Percentiles rank a stretch among this genome's conserved stretches.
phyloP scores from a whole-genome alignment of 2,888 invertebrate genomes.

The Clanis bilineata region DNA sequence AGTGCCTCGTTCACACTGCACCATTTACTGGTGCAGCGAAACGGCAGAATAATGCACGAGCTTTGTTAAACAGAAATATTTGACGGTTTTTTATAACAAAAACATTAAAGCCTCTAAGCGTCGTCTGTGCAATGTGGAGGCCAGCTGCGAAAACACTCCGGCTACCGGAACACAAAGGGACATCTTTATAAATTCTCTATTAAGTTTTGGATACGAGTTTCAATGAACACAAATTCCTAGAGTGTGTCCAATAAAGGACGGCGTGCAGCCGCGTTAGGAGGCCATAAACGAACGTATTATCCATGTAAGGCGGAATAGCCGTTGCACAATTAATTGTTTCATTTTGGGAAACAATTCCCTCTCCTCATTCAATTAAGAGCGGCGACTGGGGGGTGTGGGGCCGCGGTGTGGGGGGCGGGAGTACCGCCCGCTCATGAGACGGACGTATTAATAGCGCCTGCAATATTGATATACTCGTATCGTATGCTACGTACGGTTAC shows the following conservation, averaged over 20 bases:
- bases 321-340: constrained; percentile 83
- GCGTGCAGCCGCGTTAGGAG: constrained; percentile 81
- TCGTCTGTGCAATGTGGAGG: constrained; percentile 56
- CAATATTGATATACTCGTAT: constrained; percentile 82
- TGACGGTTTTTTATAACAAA: constrained; percentile 46
- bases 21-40: constrained; percentile 23
- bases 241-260: constrained; percentile 81
- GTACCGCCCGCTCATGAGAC: constrained; percentile 77
- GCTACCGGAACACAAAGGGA: constrained; percentile 7
- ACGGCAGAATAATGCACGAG: constrained; percentile 39
- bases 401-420: constrained; percentile 43
- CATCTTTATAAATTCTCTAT: constrained; percentile 60
- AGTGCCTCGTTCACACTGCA: constrained; percentile 36
- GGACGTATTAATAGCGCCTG: constrained; percentile 82
- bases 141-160: constrained; percentile 61
- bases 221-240: constrained; percentile 82
- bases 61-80: constrained; percentile 40
- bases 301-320: constrained; percentile 83
- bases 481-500: constrained; percentile 76
- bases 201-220: constrained; percentile 80
- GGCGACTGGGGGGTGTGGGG: constrained; percentile 69
- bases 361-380: constrained; percentile 83
- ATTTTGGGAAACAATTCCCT: constrained; percentile 83
- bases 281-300: constrained; percentile 82
- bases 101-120: constrained; percentile 53